Conservation (phyloP, 2,797 vertebrate genomes). For the Dermochelys coriacea region DNA sequence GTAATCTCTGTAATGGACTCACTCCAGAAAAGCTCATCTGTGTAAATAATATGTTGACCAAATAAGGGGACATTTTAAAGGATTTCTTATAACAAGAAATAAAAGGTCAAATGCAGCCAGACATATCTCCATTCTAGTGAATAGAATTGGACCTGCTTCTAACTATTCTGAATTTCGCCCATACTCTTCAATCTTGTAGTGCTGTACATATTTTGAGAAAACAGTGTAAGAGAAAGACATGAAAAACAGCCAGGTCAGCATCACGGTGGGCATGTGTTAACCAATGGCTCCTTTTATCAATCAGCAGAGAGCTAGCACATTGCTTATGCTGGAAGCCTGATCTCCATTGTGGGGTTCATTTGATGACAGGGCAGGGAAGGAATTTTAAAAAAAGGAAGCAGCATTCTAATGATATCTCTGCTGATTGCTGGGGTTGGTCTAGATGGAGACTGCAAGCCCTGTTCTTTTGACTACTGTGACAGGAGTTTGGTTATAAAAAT, state of each 20-base stretch:
- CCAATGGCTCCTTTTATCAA: background rate
- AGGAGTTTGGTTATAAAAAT: constrained; percentile 7
- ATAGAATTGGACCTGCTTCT: background rate
- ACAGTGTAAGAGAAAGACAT: background rate
- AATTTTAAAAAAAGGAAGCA: background rate
- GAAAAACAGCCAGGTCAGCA: background rate
- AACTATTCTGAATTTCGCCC: background rate
- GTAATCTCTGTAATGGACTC: background rate
- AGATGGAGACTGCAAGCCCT: background rate
- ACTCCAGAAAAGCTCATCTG: background rate
- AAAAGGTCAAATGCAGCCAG: background rate
- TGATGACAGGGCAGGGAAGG: background rate
- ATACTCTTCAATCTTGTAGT: background rate
- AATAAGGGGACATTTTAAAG: background rate
- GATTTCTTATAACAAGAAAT: background rate
- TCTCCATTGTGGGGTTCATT: background rate
- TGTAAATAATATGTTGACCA: constrained; percentile 2
- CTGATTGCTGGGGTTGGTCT: background rate
- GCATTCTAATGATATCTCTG: background rate
- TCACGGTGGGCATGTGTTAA: background rate
- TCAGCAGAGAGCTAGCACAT: background rate
- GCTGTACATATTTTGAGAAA: background rate
- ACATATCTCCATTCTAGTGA: background rate
- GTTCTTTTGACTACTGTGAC: background rate
- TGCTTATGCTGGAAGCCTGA: background rate